Evolutionary conservation across 2,113 vertebrate species (phyloP).

Genomic region (Epinephelus moara): DNA sequence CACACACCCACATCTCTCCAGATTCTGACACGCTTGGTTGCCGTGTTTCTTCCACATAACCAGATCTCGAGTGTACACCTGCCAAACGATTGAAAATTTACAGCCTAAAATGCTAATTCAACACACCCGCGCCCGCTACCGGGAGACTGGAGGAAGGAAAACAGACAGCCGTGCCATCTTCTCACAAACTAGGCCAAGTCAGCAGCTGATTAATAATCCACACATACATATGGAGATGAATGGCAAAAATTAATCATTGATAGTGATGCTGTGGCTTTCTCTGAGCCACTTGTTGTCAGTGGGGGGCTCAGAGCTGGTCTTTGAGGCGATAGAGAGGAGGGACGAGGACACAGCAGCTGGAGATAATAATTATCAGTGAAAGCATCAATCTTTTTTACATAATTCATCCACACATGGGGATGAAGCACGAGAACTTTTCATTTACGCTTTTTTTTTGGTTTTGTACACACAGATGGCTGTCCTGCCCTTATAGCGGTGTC

Average conservation of each 20-base stretch:
- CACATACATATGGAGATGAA: constrained; percentile 78
- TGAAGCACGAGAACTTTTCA: background rate
- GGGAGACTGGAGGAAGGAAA: constrained; percentile 41
- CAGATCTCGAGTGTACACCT: constrained; percentile 44
- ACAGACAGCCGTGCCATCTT: constrained; percentile 54
- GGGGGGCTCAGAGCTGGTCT: constrained; percentile 31
- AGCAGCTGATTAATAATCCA: constrained; percentile 81
- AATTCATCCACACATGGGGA: constrained; percentile 1
- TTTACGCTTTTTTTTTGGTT: background rate
- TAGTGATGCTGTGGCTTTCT: constrained; percentile 51
- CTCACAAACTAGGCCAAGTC: constrained; percentile 75
- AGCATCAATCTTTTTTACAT: constrained; percentile 15
- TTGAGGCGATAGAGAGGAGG: constrained; percentile 31
- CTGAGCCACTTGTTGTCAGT: constrained; percentile 61
- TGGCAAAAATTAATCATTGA: constrained; percentile 71
- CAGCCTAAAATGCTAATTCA: constrained; percentile 53
- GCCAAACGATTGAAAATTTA: constrained; percentile 40
- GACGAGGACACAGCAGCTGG: constrained; percentile 17
- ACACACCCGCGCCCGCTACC: constrained; percentile 27
- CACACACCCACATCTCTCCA: constrained; percentile 16
- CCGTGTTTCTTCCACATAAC: constrained; percentile 19
- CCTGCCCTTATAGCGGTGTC: background rate
- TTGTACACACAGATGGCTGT: constrained; percentile 8
- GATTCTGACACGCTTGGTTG: constrained; percentile 18
- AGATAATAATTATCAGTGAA: constrained; percentile 23